Percentiles rank a stretch among this genome's conserved stretches.
Evolutionary conservation across 2,888 invertebrate species (phyloP).

Genomic region (Arenicola marina): DNA sequence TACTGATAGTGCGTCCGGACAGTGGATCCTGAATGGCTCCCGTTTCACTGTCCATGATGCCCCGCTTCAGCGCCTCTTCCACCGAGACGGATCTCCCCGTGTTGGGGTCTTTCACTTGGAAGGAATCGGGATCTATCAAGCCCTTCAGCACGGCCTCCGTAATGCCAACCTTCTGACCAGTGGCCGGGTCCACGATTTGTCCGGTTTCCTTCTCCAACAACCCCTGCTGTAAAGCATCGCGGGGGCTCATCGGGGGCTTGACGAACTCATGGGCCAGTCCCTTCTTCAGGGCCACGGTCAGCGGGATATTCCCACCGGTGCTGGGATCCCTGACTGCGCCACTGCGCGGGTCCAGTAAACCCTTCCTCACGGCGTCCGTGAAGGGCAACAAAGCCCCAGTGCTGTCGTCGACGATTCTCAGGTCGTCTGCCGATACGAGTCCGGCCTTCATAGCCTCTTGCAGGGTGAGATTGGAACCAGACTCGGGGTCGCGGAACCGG

Average conservation of each 20-base stretch:
- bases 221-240: conserved; percentile 64
- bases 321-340: conserved; percentile 69
- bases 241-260: conserved; percentile 14
- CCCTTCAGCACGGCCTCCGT: conserved; percentile 81
- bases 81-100: conserved; percentile 16
- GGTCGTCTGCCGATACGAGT: conserved; percentile 73
- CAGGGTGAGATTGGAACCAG: conserved; percentile 59
- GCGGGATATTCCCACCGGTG: conserved; percentile 60
- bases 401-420: conserved; percentile 60
- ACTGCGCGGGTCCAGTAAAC: conserved; percentile 67
- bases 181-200: conserved; percentile 74
- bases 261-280: conserved; percentile 2
- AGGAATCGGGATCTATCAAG: conserved; percentile 58
- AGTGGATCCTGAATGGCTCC: conserved; percentile 70
- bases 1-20: conserved; percentile 73
- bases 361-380: conserved; percentile 75
- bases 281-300: not conserved
- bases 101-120: conserved; percentile 15
- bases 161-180: conserved; percentile 74
- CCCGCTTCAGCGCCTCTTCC: conserved; percentile 84
- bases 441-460: conserved; percentile 63
- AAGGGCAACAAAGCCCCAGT: conserved; percentile 64
- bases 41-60: conserved; percentile 76
- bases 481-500: conserved; percentile 34
- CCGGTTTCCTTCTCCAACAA: conserved; percentile 75